phyloP scores from a whole-genome alignment of 1,140 invertebrate genomes.

The Leptopilina boulardi region DNA sequence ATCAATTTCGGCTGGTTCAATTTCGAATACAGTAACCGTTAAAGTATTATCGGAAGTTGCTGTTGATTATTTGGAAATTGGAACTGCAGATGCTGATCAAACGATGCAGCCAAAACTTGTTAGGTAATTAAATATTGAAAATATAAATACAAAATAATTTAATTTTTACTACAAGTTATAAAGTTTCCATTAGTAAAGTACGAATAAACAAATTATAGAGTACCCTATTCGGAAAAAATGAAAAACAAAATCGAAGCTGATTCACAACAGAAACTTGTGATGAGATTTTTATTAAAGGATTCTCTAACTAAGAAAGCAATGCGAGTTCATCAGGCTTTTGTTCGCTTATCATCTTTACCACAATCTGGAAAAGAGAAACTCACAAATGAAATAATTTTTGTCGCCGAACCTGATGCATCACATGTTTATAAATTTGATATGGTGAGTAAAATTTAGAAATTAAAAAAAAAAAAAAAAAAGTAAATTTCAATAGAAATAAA shows the following conservation, averaged over 20 bases:
- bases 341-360: constrained; percentile 80
- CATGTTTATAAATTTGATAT: constrained; percentile 94
- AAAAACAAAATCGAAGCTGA: constrained; percentile 85
- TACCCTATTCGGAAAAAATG: constrained; percentile 85
- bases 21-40: constrained; percentile 81
- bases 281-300: constrained; percentile 90
- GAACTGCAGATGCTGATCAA: constrained; percentile 93
- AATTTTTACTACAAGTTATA: no score
- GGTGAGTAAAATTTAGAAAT: constrained; percentile 74
- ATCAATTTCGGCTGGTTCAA: constrained; percentile 82
- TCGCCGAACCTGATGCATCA: constrained; percentile 90
- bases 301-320: constrained; percentile 82
- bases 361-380: constrained; percentile 76
- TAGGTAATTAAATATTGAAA: constrained; percentile 72
- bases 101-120: constrained; percentile 87
- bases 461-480: constrained; percentile 50
- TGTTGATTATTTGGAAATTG: constrained; percentile 89
- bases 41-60: constrained; percentile 85
- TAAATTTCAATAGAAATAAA: no score
- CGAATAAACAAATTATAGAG: constrained; percentile 71
- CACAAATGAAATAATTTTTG: constrained; percentile 92
- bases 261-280: constrained; percentile 90
- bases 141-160: not conserved
- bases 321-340: constrained; percentile 94
- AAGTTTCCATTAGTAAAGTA: constrained; percentile 33